A percentile compares a stretch with the other conserved stretches of the same genome.
Evolutionary conservation across 2,888 invertebrate genomes (phyloP).

Genomic region (Ichneumoninae sp.): DNA sequence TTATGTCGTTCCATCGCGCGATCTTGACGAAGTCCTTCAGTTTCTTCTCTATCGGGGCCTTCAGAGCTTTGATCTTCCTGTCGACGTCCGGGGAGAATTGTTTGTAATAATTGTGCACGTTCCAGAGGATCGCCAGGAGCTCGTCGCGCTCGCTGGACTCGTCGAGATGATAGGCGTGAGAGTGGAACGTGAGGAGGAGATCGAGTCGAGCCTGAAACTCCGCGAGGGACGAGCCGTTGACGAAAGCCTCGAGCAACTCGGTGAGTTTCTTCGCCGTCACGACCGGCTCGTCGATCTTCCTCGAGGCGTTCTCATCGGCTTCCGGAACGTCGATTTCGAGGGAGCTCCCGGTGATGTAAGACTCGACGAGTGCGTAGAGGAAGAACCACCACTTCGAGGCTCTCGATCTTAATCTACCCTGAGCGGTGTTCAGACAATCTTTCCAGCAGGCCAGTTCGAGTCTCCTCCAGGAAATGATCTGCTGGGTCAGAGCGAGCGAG

Average conservation of each 20-base stretch:
- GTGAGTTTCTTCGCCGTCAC: conserved; percentile 84
- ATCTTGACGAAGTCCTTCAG: conserved; percentile 97
- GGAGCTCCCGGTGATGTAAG: conserved; percentile 84
- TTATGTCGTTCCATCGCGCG: conserved; percentile 97
- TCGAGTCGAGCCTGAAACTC: conserved; percentile 93
- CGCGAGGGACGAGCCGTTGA: conserved; percentile 93
- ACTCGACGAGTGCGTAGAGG: conserved; percentile 90
- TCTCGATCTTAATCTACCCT: conserved; percentile 88
- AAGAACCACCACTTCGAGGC: conserved; percentile 96
- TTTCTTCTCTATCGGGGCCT: conserved; percentile 95
- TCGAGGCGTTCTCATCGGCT: conserved; percentile 73
- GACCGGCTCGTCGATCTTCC: conserved; percentile 74
- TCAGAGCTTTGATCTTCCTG: conserved; percentile 88
- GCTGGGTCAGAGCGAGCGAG: conserved; percentile 90
- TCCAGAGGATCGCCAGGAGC: conserved; percentile 90
- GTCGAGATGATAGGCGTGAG: conserved; percentile 89
- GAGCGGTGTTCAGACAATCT: conserved; percentile 90
- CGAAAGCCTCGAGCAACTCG: conserved; percentile 90
- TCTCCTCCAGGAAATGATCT: conserved; percentile 96
- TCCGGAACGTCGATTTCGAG: conserved; percentile 70
- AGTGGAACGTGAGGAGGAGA: conserved; percentile 92
- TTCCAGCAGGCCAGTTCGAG: conserved; percentile 96
- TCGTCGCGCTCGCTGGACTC: conserved; percentile 82
- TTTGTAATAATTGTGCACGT: conserved; percentile 92
- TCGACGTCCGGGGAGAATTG: conserved; percentile 90